Percentiles rank a stretch among this genome's conserved stretches.
Evolutionary conservation across 1,140 invertebrate genomes (phyloP).

Genomic region (Zophobas atratus): DNA sequence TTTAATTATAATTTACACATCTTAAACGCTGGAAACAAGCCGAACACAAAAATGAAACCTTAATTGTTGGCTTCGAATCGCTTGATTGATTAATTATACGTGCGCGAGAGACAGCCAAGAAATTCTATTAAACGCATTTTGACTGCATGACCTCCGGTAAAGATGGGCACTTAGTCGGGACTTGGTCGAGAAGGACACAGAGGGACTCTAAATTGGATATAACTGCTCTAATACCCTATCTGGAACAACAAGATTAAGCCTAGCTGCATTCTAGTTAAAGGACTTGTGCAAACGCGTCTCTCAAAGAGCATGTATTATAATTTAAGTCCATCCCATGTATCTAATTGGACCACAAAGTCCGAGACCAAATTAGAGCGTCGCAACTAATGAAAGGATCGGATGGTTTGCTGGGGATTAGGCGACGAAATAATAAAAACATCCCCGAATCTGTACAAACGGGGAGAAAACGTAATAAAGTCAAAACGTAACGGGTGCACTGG

Average conservation of each 20-base stretch:
- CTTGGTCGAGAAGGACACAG: neutral
- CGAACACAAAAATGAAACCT: slow-evolving; percentile 48
- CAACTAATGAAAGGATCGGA: slow-evolving; percentile 44
- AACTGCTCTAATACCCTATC: slow-evolving; percentile 28
- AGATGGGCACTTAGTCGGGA: neutral
- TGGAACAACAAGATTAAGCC: slow-evolving; percentile 35
- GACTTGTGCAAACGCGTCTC: slow-evolving; percentile 37
- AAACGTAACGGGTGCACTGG: slow-evolving; percentile 28
- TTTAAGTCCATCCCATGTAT: slow-evolving; percentile 45
- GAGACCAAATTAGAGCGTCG: slow-evolving; percentile 34
- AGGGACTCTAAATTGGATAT: slow-evolving; percentile 6
- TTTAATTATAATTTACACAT: slow-evolving; percentile 50
- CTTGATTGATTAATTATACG: slow-evolving; percentile 57
- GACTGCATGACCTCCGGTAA: slow-evolving; percentile 18
- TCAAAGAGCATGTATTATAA: slow-evolving; percentile 52
- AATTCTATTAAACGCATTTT: slow-evolving; percentile 52
- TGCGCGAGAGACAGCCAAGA: slow-evolving; percentile 44
- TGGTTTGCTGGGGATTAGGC: slow-evolving; percentile 31
- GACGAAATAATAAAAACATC: slow-evolving; percentile 41
- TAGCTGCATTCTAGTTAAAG: slow-evolving; percentile 36
- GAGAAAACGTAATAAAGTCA: slow-evolving; percentile 39
- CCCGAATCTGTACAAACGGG: slow-evolving; percentile 28
- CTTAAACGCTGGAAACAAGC: slow-evolving; percentile 40
- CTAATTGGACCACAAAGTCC: slow-evolving; percentile 54
- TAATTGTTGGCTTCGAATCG: slow-evolving; percentile 51